Evolutionary conservation across 2,888 invertebrate species (phyloP).

Genomic region (Pinctada fucata): DNA sequence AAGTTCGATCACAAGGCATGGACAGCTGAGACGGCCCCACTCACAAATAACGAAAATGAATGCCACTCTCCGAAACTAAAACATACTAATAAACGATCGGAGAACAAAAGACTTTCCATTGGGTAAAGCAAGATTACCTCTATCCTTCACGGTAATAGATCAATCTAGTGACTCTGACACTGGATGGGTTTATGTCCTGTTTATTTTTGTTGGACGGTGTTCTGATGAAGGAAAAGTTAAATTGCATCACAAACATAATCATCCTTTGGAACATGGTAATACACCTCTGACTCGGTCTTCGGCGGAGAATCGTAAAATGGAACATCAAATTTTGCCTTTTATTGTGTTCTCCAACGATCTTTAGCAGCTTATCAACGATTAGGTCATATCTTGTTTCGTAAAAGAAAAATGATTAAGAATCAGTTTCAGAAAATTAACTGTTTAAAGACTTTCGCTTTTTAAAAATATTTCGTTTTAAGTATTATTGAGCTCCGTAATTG

Average conservation of each 20-base stretch:
- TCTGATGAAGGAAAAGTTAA: conserved; percentile 1
- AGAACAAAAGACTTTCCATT: not conserved
- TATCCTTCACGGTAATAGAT: conserved; percentile 2
- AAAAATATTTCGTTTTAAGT: too few species aligned
- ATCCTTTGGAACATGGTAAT: conserved; percentile 1
- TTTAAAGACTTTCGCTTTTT: too few species aligned
- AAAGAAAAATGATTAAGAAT: too few species aligned
- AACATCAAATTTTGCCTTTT: too few species aligned
- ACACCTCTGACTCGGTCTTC: not conserved
- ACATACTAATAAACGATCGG: conserved; percentile 1
- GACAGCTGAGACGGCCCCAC: conserved; percentile 21
- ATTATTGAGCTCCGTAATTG: too few species aligned
- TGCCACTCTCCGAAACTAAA: conserved; percentile 7
- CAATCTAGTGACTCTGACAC: not conserved
- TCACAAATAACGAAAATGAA: conserved; percentile 5
- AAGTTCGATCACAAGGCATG: conserved; percentile 16
- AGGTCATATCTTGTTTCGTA: too few species aligned
- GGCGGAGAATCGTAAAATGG: too few species aligned
- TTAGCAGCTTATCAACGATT: too few species aligned
- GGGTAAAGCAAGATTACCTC: not conserved
- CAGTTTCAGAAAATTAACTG: too few species aligned
- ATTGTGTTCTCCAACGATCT: too few species aligned
- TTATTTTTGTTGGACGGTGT: conserved; percentile 6
- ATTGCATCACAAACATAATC: conserved; percentile 3
- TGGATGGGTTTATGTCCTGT: conserved; percentile 4